Evolutionary conservation across 2,888 invertebrate genomes (phyloP), one percentile per base, ranked within the genome.

Genomic region (Noctua janthe): DNA sequence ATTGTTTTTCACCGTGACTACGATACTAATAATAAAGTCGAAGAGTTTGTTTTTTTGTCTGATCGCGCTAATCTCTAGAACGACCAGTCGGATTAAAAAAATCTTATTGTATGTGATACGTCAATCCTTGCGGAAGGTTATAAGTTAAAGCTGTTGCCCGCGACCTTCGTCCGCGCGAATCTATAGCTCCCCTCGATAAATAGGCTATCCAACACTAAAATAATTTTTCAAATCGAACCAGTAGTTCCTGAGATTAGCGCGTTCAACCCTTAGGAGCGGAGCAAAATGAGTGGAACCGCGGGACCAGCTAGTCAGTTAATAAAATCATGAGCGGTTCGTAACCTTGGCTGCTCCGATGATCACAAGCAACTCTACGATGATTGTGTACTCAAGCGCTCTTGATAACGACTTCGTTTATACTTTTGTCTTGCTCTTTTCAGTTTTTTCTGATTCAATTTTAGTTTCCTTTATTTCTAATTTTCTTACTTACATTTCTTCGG

Each of bases 261-360:
- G 29, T 29, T 29, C 29, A 29, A 20, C 20, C 8, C 35, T 29
- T 66, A 35, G 35, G 20, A 66, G 17, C 10, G 35, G 1, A 64
- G 17, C 17, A 35, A 64, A 35, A 64, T 8, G 35, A 66, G 20
- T 66, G 20, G 10, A 39, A 69, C 69, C 8, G 47, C 69, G 47
- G 4, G 15, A 49, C 15, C 8, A 10, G 47, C 69, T 47, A 17
- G 47, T 47, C 5, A 10, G 69, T 17, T 4, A 69, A 69, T 89
- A 83, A 76, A 82, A 81, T 83, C 69, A 79, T 82, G 81, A 84
- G 78, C 79, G 71, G 47, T 67, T 15, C 64, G 78, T 64, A 83
- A 81, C 91, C 92, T 92, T 92, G 91, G 89, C 89, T 86, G 87
- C 81, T 90, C 81, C 88, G 88, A 91, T 89, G 91, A 90, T 91